Evolutionary conservation across 1,140 invertebrate species (phyloP).

Genomic region (Bursaphelenchus mucronatus): DNA sequence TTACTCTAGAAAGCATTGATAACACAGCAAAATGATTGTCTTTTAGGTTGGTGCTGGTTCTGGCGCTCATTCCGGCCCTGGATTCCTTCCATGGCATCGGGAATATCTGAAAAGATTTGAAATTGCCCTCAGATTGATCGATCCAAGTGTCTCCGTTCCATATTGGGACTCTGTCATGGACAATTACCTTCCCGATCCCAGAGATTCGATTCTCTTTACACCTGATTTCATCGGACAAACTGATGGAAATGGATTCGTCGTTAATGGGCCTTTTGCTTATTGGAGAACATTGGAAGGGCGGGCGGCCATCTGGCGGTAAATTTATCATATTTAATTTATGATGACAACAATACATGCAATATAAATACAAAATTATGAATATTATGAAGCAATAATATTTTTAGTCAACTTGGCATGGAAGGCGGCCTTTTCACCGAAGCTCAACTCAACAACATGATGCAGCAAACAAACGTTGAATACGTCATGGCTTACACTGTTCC

Average conservation of each 20-base stretch:
- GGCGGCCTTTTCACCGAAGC: conserved; percentile 28
- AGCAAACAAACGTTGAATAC: conserved; percentile 59
- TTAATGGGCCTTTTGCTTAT: conserved; percentile 60
- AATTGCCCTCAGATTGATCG: conserved; percentile 56
- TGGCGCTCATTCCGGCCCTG: conserved; percentile 54
- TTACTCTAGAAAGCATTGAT: conserved; percentile 45
- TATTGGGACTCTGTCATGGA: conserved; percentile 59
- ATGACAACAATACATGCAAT: not conserved
- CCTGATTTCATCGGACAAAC: conserved; percentile 59
- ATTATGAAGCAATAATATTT: not conserved
- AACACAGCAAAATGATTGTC: not conserved
- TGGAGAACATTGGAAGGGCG: conserved; percentile 59
- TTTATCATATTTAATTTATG: not conserved
- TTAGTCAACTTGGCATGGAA: conserved; percentile 24
- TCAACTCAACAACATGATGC: conserved; percentile 45
- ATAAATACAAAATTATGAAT: not conserved
- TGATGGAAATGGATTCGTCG: conserved; percentile 60
- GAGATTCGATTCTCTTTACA: conserved; percentile 60
- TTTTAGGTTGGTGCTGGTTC: conserved; percentile 54
- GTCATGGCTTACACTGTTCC: conserved; percentile 59
- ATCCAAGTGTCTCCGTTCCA: conserved; percentile 54
- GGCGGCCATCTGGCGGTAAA: conserved; percentile 45
- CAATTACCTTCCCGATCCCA: conserved; percentile 51
- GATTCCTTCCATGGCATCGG: conserved; percentile 57
- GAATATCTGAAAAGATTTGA: conserved; percentile 53